phyloP scores from a whole-genome alignment of 2,888 invertebrate species.

The Megaustenia siamemsis region DNA sequence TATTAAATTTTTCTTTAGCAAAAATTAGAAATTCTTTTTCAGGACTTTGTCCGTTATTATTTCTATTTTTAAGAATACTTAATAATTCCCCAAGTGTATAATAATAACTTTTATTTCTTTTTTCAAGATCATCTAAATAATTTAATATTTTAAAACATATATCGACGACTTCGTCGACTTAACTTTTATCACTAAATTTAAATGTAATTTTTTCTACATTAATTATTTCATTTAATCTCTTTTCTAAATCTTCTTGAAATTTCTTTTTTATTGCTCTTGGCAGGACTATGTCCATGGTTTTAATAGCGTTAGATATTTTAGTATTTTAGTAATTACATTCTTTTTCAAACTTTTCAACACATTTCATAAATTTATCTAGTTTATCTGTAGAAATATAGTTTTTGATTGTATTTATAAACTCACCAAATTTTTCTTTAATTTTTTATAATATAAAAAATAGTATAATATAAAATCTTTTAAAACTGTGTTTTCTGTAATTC shows the following conservation, averaged over 20 bases:
- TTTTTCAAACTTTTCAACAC: too few species aligned
- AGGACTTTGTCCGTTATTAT: background rate
- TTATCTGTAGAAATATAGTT: too few species aligned
- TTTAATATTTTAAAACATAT: constrained; percentile 21
- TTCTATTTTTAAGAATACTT: constrained; percentile 3
- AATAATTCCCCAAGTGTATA: constrained; percentile 16
- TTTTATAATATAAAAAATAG: too few species aligned
- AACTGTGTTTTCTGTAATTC: too few species aligned
- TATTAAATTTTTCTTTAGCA: constrained; percentile 28
- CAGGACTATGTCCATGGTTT: too few species aligned
- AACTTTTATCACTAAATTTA: constrained; percentile 27
- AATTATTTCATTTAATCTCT: constrained; percentile 11
- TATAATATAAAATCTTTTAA: too few species aligned
- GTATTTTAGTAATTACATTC: too few species aligned
- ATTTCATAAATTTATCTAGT: too few species aligned
- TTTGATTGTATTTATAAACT: too few species aligned
- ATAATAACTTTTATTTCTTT: constrained; percentile 35
- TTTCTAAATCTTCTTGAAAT: background rate
- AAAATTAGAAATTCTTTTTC: constrained; percentile 24
- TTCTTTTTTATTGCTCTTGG: too few species aligned
- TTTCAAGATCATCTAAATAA: constrained; percentile 29
- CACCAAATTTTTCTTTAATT: too few species aligned
- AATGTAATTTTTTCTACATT: constrained; percentile 9
- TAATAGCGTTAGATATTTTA: too few species aligned
- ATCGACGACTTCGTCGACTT: constrained; percentile 15